Conservation (phyloP, 2,797 vertebrate species). For the Sebastes itinus region DNA sequence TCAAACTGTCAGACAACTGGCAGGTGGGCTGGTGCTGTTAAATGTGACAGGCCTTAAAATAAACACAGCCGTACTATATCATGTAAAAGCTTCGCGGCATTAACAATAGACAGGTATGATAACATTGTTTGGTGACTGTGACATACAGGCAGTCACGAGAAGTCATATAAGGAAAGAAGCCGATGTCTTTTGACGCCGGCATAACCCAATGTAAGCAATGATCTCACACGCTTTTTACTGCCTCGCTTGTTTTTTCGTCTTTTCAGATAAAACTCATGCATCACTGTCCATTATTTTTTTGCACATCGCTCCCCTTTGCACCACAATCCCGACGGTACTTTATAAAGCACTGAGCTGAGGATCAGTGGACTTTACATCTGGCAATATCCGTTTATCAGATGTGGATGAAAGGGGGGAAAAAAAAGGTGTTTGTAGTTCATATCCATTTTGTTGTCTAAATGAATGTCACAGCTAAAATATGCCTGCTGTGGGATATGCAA, state of each 20-base stretch:
- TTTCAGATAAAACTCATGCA: conserved; percentile 50
- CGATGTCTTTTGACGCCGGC: conserved; percentile 33
- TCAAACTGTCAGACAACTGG: conserved; percentile 50
- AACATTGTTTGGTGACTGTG: conserved; percentile 66
- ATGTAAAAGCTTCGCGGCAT: conserved; percentile 61
- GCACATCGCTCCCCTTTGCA: conserved; percentile 11
- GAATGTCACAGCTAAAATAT: conserved; percentile 77
- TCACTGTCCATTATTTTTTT: conserved; percentile 30
- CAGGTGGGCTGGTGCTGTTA: conserved; percentile 61
- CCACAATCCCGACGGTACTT: conserved; percentile 8
- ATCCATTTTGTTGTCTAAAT: conserved; percentile 73
- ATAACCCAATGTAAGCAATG: conserved; percentile 42
- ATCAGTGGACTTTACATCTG: conserved; percentile 48
- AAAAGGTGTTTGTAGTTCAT: conserved; percentile 52
- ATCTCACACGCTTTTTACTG: conserved; percentile 38
- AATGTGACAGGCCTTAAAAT: conserved; percentile 69
- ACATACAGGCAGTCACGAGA: conserved; percentile 47
- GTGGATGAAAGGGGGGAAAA: conserved; percentile 46
- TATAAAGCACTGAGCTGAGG: conserved; percentile 29
- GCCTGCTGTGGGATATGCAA: conserved; percentile 74
- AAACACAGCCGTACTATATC: conserved; percentile 61
- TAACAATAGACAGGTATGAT: conserved; percentile 65
- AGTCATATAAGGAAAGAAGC: conserved; percentile 50
- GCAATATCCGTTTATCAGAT: conserved; percentile 55
- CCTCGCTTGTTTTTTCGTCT: conserved; percentile 28